A percentile compares a stretch with the other conserved stretches of the same genome.
Evolutionary conservation across 2,797 vertebrate species (phyloP).

Genomic region (Amazona ochrocephala): DNA sequence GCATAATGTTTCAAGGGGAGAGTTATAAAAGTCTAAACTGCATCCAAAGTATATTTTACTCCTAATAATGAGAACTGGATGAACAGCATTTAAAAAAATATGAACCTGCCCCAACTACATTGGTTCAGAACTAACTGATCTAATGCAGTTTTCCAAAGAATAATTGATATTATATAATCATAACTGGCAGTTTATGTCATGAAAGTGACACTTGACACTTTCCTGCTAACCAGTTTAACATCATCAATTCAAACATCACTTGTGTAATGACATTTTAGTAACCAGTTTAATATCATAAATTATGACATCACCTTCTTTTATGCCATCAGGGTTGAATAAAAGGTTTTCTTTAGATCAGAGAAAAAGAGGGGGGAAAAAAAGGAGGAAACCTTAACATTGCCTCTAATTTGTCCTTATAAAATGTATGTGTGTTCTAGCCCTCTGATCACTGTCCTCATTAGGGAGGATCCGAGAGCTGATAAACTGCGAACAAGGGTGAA

Average conservation of each 20-base stretch:
- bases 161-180: slow-evolving; percentile 81
- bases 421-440: background rate
- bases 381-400: background rate
- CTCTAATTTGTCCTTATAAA: background rate
- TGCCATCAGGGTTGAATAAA: slow-evolving; percentile 51
- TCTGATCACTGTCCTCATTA: background rate
- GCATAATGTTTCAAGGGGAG: slow-evolving; percentile 36
- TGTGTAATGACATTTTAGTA: slow-evolving; percentile 73
- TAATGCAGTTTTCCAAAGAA: slow-evolving; percentile 73
- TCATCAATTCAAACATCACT: slow-evolving; percentile 78
- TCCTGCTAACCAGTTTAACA: slow-evolving; percentile 68
- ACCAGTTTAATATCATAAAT: slow-evolving; percentile 68
- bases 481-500: background rate
- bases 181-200: slow-evolving; percentile 80
- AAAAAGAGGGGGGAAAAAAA: background rate
- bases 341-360: background rate
- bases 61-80: slow-evolving; percentile 75
- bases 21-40: slow-evolving; percentile 70
- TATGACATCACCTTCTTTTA: slow-evolving; percentile 75
- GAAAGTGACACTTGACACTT: slow-evolving; percentile 76
- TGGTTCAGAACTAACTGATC: slow-evolving; percentile 66
- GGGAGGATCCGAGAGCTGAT: background rate
- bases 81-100: slow-evolving; percentile 71
- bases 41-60: slow-evolving; percentile 68
- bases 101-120: slow-evolving; percentile 68